A percentile compares a stretch with the other conserved stretches of the same genome.
Conservation (phyloP, 2,888 invertebrate species). For the Phortica magna region DNA sequence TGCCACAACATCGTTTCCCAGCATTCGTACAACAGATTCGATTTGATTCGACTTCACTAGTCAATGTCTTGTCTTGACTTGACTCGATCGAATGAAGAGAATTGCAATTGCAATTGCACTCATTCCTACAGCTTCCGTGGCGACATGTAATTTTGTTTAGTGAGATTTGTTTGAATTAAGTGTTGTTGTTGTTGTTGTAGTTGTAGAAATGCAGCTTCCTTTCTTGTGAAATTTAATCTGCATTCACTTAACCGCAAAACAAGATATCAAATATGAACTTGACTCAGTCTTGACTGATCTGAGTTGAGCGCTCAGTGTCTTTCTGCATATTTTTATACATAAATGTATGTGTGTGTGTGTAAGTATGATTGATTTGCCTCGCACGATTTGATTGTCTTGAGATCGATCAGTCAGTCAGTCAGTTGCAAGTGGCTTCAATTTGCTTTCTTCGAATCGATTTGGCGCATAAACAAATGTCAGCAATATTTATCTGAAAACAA, state of each 20-base stretch:
- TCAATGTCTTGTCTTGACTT: background rate
- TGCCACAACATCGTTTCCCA: background rate
- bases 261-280: slow-evolving; percentile 30
- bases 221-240: slow-evolving; percentile 23
- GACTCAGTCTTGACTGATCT: slow-evolving; percentile 14
- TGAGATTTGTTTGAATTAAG: background rate
- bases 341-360: background rate
- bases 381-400: no score
- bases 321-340: background rate
- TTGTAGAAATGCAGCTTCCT: background rate
- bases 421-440: no score
- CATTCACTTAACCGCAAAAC: slow-evolving; percentile 22
- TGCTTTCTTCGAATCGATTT: no score
- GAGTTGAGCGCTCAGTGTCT: background rate
- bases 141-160: background rate
- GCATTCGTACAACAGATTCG: background rate
- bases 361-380: no score
- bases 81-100: background rate
- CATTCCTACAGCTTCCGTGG: slow-evolving; percentile 23
- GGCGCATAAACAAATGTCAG: no score
- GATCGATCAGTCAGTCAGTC: no score
- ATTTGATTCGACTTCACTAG: background rate
- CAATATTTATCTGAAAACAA: no score
- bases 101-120: background rate
- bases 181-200: background rate